Evolutionary conservation across 2,888 invertebrate genomes (phyloP), one percentile per base, ranked within the genome.

Genomic region (Atethmia centrago): DNA sequence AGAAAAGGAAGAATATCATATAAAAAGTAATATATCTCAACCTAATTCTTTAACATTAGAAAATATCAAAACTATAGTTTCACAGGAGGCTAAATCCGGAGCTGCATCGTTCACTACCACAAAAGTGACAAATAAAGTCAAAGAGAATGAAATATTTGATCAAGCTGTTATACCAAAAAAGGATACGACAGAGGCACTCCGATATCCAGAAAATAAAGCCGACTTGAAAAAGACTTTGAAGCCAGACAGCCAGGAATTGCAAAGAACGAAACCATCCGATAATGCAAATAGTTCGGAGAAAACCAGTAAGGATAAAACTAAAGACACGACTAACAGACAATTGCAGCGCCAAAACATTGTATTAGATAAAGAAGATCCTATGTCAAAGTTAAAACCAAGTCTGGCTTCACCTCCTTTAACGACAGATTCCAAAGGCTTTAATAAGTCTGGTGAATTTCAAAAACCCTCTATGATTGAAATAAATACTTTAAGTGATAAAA

Each of bases 261-360:
- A 69, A 59, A 36, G 5, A 14, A n/a, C 31, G 14, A 71, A 74
- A 61, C 36, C 25, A 45, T 42, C 49, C 25, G 69, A 73, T n/a
- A 53, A 71, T 56, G 16, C 56, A 36, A 80, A 71, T 36, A 61
- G 36, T 63, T 53, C 59, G 42, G 71, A 77, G 58, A 62, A 61
- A 55, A 63, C 28, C 62, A 68, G 66, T 47, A 83, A 82, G 9
- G 79, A 82, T 21, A 86, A 86, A 82, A 65, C 8, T 62, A 66
- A 63, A 40, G 76, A 82, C 77, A 80, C 67, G 65, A 51, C 74
- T 56, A 65, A 53, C 14, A 94, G 91, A 85, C 89, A 90, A 79
- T 82, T 93, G 79, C 91, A 91, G 66, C 88, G 90, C 28, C 92
- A 93, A 88, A 92, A 91, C 81, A 89, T 87, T 69, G 74, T 89